These are phyloP conservation scores for Erythrocercus mccallii DNA, from an alignment of 2,113 vertebrate species.

Conservation along the genomic window DNA sequence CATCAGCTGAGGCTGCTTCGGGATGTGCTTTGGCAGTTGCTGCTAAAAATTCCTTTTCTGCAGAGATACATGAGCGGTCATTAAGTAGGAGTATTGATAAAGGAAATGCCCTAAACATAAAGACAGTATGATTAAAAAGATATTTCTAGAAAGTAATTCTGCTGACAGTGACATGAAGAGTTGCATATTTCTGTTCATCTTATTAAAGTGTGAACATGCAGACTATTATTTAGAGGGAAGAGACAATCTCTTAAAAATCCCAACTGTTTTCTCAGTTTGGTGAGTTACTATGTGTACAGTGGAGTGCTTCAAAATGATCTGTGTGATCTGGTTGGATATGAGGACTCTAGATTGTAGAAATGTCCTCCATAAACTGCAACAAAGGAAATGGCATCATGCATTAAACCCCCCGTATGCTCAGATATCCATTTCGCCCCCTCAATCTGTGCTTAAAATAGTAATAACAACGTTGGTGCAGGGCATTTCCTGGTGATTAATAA, in stretches of 20 bases:
- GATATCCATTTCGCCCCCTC: not conserved
- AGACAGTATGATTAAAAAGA: not conserved
- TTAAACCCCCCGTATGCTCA: not conserved
- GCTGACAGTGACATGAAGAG: not conserved
- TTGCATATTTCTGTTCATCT: not conserved
- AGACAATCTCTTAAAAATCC: not conserved
- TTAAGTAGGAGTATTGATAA: not conserved
- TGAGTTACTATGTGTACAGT: not conserved
- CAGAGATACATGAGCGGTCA: not conserved
- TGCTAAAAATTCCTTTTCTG: slow-evolving; percentile 23
- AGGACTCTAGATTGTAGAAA: not conserved
- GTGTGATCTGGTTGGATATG: not conserved
- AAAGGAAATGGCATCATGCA: not conserved
- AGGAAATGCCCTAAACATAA: not conserved
- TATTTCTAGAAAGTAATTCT: not conserved
- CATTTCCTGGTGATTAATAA: slow-evolving; percentile 46
- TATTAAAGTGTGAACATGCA: not conserved
- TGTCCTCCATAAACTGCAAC: not conserved
- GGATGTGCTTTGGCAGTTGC: not conserved
- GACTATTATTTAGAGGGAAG: not conserved
- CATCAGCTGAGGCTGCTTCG: slow-evolving; percentile 15
- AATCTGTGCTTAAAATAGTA: slow-evolving; percentile 41
- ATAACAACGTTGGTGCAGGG: slow-evolving; percentile 43
- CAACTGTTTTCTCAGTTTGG: not conserved
- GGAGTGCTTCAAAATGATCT: not conserved